Evolutionary conservation across 2,888 invertebrate genomes (phyloP), one percentile per base, ranked within the genome.

Genomic region (Troides oblongomaculatus): DNA sequence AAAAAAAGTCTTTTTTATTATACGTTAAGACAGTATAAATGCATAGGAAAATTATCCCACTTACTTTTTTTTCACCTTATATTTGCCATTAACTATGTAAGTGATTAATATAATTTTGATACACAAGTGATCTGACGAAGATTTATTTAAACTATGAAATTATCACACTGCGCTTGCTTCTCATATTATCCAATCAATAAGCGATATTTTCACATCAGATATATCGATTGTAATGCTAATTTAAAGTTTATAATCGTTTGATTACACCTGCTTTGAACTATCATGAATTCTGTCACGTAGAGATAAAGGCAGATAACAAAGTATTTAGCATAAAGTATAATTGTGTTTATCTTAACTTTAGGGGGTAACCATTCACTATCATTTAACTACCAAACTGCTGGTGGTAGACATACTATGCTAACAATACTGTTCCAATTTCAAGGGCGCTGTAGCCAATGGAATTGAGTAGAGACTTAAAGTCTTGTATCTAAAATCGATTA

Each of bases 241-340:
- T 69, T 72, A 76, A 70, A 59, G 71, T 71, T 65, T 56, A 65
- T 63, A 68, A 72, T 75, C 50, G 66, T 64, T 66, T n/a, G n/a
- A 62, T 64, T 69, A 17, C 66, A 57, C 61, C 58, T 66, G 36
- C 63, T 59, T 63, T 14, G 8, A 21, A 59, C 60, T 67, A 68
- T 72, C 76, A 74, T 76, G 75, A 66, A 25, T 59, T 62, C 61
- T 64, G 77, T 77, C 77, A 77, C 77, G 77, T 77, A 77, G 46
- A 59, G 77, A 77, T 76, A 75, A 75, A 46, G 65, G 30, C 2
- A 68, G 76, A 76, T 77, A 76, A 76, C 10, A 46, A 62, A 23
- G 70, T 72, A 73, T 72, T 76, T 72, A 74, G 63, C 63, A 56
- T 70, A 70, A 1, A 46, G 30, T 65, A 59, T 46, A 25, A 25